Percentiles rank a stretch among this genome's conserved stretches.
Conservation (phyloP, 2,113 vertebrate species). For the Gila orcuttii region DNA sequence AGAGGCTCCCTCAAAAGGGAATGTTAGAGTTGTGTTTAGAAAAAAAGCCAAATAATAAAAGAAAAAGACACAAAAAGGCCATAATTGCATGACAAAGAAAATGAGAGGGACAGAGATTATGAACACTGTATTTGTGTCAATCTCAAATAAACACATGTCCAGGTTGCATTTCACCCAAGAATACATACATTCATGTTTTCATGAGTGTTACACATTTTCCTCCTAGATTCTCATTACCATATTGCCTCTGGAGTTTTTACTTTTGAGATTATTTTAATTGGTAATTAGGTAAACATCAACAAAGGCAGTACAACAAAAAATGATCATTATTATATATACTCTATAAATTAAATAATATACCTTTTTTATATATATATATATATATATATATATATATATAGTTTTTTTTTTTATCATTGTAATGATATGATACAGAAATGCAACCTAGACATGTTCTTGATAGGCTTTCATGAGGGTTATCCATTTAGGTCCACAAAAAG, state of each 20-base stretch:
- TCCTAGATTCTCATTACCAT: not conserved
- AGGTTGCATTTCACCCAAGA: not conserved
- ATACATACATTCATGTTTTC: too few species aligned
- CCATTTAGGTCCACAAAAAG: not conserved
- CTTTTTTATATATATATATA: not conserved
- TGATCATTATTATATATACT: not conserved
- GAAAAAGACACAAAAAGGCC: constrained; percentile 60
- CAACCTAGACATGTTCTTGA: not conserved
- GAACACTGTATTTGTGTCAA: not conserved
- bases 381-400: too few species aligned
- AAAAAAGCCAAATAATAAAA: constrained; percentile 4
- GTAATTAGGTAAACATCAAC: too few species aligned
- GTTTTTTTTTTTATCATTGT: not conserved
- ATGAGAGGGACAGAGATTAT: not conserved
- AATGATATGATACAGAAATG: not conserved
- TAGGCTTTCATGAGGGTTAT: not conserved
- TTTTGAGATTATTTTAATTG: not conserved
- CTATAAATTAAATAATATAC: not conserved
- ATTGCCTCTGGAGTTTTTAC: not conserved
- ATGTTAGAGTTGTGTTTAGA: constrained; percentile 56
- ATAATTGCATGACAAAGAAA: constrained; percentile 39
- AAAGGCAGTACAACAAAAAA: not conserved
- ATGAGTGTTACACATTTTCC: too few species aligned
- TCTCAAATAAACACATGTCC: not conserved
- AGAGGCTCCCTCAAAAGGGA: constrained; percentile 60